A percentile compares a stretch with the other conserved stretches of the same genome.
phyloP scores from a whole-genome alignment of 2,797 vertebrate genomes.

The Prunella strophiata region DNA sequence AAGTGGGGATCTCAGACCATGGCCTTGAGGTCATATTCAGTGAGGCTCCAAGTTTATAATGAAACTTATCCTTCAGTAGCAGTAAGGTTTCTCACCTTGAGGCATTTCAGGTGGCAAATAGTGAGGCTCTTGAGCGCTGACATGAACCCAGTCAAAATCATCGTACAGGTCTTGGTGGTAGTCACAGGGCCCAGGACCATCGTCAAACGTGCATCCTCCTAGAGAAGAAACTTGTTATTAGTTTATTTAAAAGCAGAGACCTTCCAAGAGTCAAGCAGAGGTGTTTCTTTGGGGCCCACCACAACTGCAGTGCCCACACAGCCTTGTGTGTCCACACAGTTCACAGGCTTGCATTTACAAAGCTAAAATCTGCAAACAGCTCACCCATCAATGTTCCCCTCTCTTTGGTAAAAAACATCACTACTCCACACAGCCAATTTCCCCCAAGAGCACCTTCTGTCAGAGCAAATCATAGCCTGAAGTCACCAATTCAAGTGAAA shows the following conservation, averaged over 20 bases:
- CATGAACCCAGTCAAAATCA: constrained; percentile 96
- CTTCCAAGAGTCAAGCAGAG: not conserved
- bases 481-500: not conserved
- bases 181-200: constrained; percentile 91
- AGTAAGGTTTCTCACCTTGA: constrained; percentile 82
- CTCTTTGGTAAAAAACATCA: not conserved
- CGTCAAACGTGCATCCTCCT: constrained; percentile 95
- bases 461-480: not conserved
- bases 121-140: constrained; percentile 92
- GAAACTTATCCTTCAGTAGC: not conserved
- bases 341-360: not conserved
- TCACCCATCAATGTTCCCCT: not conserved
- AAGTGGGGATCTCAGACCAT: not conserved
- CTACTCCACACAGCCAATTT: not conserved
- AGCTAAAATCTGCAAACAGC: not conserved
- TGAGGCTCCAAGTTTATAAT: not conserved
- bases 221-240: constrained; percentile 28
- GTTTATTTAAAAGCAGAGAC: not conserved
- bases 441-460: not conserved
- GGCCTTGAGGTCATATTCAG: not conserved
- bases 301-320: accelerated
- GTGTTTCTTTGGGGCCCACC: not conserved
- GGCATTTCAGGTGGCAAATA: constrained; percentile 92
- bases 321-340: too few relatives aligned
- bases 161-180: constrained; percentile 96